Conservation (phyloP, 2,797 vertebrate genomes). For the Hipposideros larvatus region DNA sequence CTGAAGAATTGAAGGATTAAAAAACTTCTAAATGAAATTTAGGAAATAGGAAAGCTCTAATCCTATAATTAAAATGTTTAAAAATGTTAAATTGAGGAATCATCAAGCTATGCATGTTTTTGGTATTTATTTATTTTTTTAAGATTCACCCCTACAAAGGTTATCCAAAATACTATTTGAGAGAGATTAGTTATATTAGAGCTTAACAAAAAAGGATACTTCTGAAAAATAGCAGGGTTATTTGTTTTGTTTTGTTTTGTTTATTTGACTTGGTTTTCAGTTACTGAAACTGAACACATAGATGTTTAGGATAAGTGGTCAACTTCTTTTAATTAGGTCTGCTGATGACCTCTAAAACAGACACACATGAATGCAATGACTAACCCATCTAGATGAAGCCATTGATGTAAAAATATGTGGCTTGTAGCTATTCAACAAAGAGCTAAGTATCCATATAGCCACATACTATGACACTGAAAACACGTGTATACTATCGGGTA, state of each 20-base stretch:
- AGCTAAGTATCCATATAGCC: neutral
- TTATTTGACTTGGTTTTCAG: neutral
- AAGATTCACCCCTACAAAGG: neutral
- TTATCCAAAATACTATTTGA: slow-evolving; percentile 23
- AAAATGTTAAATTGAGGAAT: slow-evolving; percentile 54
- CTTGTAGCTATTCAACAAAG: neutral
- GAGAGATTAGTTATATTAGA: neutral
- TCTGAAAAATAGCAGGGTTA: neutral
- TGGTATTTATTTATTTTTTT: slow-evolving; percentile 42
- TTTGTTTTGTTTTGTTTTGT: neutral
- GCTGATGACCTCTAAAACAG: neutral
- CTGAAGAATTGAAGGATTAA: slow-evolving; percentile 54
- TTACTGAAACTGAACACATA: neutral
- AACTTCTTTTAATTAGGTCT: neutral
- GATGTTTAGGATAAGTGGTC: neutral
- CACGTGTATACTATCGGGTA: neutral
- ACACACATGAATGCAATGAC: neutral
- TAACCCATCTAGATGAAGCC: neutral
- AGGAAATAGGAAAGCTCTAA: slow-evolving; percentile 37
- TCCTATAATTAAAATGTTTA: slow-evolving; percentile 64
- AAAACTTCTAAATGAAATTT: slow-evolving; percentile 23
- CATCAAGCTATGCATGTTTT: slow-evolving; percentile 1
- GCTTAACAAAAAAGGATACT: neutral
- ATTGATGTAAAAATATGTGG: slow-evolving; percentile 13
- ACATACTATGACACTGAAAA: neutral